Base-by-base conservation (phyloP, 1,140 invertebrate species). In the Pachyrhynchus sulphureomaculatus region DNA sequence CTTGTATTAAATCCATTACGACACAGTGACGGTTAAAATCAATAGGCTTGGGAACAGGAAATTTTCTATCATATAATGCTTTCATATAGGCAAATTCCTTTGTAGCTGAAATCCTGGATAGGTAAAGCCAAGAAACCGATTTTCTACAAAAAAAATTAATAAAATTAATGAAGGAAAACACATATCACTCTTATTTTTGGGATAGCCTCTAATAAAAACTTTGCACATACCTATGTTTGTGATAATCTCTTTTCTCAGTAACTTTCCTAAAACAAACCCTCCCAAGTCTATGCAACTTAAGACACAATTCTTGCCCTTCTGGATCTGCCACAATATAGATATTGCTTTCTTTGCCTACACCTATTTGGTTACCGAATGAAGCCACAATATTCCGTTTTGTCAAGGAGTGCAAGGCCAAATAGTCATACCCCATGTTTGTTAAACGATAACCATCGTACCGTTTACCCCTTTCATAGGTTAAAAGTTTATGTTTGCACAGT, bases 71-170 rank as follows among this genome's bases (percentile, higher is more conserved):
- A 70, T 93, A 83, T 21, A 99, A 78, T 0, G 94, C 94, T 75
- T 93, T 96, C 93, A 99, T 95, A 72, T 97, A 99, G 1, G 96
- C 92, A 84, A 94, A 99, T 80, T 99, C 98, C 77, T 97, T 96
- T 1, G 92, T 93, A 0, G 97, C 96, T 1, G 97, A 96, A 63
- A 99, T 88, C 49, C 96, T 81, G 0, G 96, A 97, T n/a, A 99
- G 79, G 78, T 99, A 99, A 0, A 99, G 78, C 97, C 98, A 99
- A 0, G 94, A 98, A 3, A 87, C 87, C 55, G 85, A 87, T 70
- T 93, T 89, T 42, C 96, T 84, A 24, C 13, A 49, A 52, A 20
- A 21, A 58, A 29, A 15, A 23, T 24, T 15, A 23, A 33, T 24
- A 18, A 65, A 2, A 15, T 21, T 57, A 47, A 2, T 20, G 9